Percentiles rank a stretch among this genome's conserved stretches.
phyloP scores from a whole-genome alignment of 2,113 vertebrate species.

The Alethe diademata region DNA sequence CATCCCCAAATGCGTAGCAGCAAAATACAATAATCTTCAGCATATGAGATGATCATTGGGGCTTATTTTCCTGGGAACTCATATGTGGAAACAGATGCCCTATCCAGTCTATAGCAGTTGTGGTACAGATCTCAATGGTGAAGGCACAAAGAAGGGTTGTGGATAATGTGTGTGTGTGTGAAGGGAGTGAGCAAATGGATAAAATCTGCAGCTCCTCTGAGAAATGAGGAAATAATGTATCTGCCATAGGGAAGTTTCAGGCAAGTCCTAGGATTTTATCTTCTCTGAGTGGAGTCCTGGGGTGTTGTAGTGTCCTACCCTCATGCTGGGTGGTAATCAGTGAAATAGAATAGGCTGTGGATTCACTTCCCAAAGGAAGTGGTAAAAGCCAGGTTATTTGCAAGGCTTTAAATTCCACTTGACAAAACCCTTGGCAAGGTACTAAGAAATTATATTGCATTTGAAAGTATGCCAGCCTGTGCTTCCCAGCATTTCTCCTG shows the following conservation, averaged over 20 bases:
- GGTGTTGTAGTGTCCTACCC: neutral
- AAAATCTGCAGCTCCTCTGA: neutral
- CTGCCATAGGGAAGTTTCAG: neutral
- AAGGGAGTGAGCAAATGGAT: neutral
- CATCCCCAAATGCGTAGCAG: neutral
- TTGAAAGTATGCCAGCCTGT: neutral
- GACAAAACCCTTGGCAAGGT: slow-evolving; percentile 33
- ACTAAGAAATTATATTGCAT: neutral
- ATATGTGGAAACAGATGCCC: neutral
- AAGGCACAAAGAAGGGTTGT: neutral
- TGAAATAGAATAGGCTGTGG: neutral
- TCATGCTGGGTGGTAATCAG: neutral
- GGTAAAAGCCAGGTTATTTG: slow-evolving; percentile 27
- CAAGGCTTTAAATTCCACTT: slow-evolving; percentile 28
- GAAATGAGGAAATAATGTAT: neutral
- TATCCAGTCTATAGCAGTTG: neutral
- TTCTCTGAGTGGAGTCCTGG: neutral
- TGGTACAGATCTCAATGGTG: fast-evolving
- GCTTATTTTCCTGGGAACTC: neutral
- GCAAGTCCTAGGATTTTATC: neutral
- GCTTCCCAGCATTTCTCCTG: neutral
- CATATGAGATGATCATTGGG: neutral
- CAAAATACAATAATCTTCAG: neutral
- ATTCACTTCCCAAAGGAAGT: neutral
- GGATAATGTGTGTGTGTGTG: neutral